Percentiles rank a stretch among this genome's conserved stretches.
Conservation (phyloP, 1,140 invertebrate species). For the Brachionus rubens region DNA sequence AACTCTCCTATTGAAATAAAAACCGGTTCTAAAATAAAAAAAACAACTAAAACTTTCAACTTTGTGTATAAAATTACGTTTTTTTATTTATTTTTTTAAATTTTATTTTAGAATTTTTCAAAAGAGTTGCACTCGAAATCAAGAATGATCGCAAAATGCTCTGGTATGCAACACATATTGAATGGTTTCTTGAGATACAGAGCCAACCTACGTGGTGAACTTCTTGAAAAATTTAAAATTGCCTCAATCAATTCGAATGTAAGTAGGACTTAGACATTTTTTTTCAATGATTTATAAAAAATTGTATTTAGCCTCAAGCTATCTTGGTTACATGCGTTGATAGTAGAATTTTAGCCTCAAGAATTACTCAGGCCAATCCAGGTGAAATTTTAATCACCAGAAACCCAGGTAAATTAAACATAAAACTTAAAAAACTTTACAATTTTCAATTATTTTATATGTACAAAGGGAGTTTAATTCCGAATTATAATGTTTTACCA, state of each 20-base stretch:
- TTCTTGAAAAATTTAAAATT: slow-evolving; percentile 37
- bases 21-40: too few species aligned
- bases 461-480: slow-evolving; percentile 51
- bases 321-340: slow-evolving; percentile 97
- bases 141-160: slow-evolving; percentile 37
- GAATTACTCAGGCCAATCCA: slow-evolving; percentile 88
- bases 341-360: slow-evolving; percentile 87
- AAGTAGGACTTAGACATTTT: slow-evolving; percentile 59
- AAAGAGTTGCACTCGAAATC: background rate
- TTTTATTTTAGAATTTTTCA: background rate
- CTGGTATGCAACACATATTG: slow-evolving; percentile 5
- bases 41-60: too few species aligned
- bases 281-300: background rate
- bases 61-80: too few species aligned
- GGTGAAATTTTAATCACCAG: slow-evolving; percentile 95
- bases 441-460: slow-evolving; percentile 77
- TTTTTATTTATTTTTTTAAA: background rate
- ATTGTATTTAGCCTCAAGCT: slow-evolving; percentile 72
- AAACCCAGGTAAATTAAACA: slow-evolving; percentile 75
- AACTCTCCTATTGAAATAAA: too few species aligned
- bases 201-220: background rate
- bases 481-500: slow-evolving; percentile 50
- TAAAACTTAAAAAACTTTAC: background rate
- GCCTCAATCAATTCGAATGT: background rate
- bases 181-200: slow-evolving; percentile 35